A percentile compares a stretch with the other conserved stretches of the same genome.
Evolutionary conservation across 2,888 invertebrate species (phyloP).

Genomic region (Ptilodon capucinus): DNA sequence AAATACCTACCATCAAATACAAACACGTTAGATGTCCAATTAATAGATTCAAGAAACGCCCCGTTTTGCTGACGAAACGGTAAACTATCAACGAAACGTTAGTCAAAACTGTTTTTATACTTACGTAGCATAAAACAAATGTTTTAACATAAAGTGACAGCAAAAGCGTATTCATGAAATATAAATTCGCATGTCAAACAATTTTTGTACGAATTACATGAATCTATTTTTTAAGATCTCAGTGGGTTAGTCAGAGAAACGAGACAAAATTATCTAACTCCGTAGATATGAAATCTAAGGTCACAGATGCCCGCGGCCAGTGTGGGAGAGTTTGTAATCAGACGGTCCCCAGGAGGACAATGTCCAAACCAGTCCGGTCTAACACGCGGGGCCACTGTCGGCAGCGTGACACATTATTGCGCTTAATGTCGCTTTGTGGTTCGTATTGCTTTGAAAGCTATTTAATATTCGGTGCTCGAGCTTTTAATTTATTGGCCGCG

Average conservation of each 20-base stretch:
- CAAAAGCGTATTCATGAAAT: too few species aligned
- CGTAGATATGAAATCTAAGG: slow-evolving; percentile 28
- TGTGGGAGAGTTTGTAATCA: slow-evolving; percentile 52
- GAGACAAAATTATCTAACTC: slow-evolving; percentile 11
- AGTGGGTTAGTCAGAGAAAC: slow-evolving; percentile 22
- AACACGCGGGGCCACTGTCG: not conserved
- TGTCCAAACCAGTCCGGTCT: slow-evolving; percentile 47
- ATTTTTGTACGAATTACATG: slow-evolving; percentile 42
- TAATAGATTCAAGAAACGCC: too few species aligned
- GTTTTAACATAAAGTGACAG: too few species aligned
- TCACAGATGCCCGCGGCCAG: slow-evolving; percentile 26
- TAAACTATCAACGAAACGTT: too few species aligned
- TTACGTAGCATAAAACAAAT: too few species aligned
- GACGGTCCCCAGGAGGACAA: slow-evolving; percentile 32
- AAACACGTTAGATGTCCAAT: too few species aligned
- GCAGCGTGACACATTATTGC: not conserved
- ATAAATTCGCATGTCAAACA: not conserved
- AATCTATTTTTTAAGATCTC: slow-evolving; percentile 14
- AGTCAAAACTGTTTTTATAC: too few species aligned
- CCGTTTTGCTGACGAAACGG: too few species aligned
- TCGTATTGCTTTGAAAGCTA: not conserved
- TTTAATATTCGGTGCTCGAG: not conserved
- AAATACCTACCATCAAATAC: too few species aligned
- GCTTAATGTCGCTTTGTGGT: not conserved
- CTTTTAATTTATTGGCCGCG: not conserved